A percentile compares a stretch with the other conserved stretches of the same genome.
phyloP scores from a whole-genome alignment of 2,797 vertebrate species.

The Anas bernieri region DNA sequence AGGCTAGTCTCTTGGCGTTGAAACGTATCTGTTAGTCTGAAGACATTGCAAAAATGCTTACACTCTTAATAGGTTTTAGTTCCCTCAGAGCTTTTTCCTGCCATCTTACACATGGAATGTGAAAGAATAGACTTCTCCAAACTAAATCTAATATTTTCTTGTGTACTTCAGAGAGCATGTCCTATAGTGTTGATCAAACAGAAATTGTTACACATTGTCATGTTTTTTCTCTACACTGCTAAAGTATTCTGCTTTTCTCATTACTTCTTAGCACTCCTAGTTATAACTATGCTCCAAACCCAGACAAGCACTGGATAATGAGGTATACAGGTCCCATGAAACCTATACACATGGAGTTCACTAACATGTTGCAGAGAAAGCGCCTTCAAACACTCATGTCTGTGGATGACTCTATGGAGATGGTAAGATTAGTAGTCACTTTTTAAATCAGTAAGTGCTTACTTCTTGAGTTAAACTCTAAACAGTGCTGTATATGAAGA shows the following conservation, averaged over 20 bases:
- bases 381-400: slow-evolving; percentile 95
- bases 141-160: neutral
- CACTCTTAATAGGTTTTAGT: neutral
- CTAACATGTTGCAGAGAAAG: slow-evolving; percentile 94
- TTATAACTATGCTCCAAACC: slow-evolving; percentile 96
- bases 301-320: slow-evolving; percentile 98
- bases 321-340: slow-evolving; percentile 95
- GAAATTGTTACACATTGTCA: neutral
- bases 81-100: neutral
- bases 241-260: neutral
- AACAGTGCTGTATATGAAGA: neutral
- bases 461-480: neutral
- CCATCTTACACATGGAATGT: neutral
- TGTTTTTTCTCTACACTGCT: neutral
- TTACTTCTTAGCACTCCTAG: slow-evolving; percentile 88
- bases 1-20: neutral
- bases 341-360: slow-evolving; percentile 98
- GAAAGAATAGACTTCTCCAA: neutral
- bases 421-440: slow-evolving; percentile 73
- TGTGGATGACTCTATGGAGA: slow-evolving; percentile 94
- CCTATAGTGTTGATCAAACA: neutral
- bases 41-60: neutral
- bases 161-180: neutral
- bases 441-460: neutral
- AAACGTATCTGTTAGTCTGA: neutral